Evolutionary conservation across 2,888 invertebrate genomes (phyloP), one percentile per base, ranked within the genome.

Genomic region (Caenorhabditis sp.): DNA sequence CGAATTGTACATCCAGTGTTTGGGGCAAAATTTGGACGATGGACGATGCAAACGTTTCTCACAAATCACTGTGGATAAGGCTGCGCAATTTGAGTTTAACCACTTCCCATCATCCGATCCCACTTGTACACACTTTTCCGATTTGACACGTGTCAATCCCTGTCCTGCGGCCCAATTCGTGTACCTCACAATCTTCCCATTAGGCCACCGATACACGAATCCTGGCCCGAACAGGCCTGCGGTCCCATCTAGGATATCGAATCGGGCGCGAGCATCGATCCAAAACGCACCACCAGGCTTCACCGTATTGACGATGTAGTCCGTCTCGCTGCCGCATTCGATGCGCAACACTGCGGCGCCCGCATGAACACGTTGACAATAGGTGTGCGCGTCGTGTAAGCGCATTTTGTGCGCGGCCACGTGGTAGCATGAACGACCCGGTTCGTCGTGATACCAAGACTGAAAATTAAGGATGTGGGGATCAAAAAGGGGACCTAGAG

Each of bases 141-240:
- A 60, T 5, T 68, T 56, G 31, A 67, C 58, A 27, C 70, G 63
- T 12, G 67, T 60, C 0, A 71, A 23, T 0, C 81, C 83, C 53
- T 75, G 76, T 31, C 72, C 77, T 4, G 67, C 25, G 10, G 70
- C 76, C 83, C 83, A 83, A 69, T 83, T 82, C 8, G 79, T 66
- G 63, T 73, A 83, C 17, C 78, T 54, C 1, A 79, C 78, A 1
- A 78, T 74, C 27, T 79, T 70, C n/a, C 80, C 80, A 65, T 83
- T 82, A 12, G 80, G 80, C 83, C 83, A 83, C 53, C 83, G 53
- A 53, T 81, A 76, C 1, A 83, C 83, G 38, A 81, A 76, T n/a
- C 83, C 83, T 26, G 83, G 83, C n/a, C 69, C 73, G 69, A 82
- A 81, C 12, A 83, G 77, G 1, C 79, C 80, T 43, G 82, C 82